Evolutionary conservation across 2,113 vertebrate genomes (phyloP), one percentile per base, ranked within the genome.

Genomic region (Myotis brandtii): DNA sequence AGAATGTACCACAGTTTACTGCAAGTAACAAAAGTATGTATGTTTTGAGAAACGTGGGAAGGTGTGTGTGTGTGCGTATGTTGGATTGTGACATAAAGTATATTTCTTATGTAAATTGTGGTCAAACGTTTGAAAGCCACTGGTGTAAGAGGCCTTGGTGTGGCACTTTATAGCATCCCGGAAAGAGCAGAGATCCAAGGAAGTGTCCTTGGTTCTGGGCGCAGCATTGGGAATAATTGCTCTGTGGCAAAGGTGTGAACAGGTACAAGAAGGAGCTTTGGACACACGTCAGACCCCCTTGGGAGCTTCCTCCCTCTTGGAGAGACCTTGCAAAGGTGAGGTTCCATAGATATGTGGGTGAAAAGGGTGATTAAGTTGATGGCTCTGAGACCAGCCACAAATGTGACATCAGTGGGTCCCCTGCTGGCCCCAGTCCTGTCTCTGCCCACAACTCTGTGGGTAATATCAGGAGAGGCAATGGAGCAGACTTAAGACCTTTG

Each of bases 191-290:
- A n/a, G 59, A n/a, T 18, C 34, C 3, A 56, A 34, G 12, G 43
- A 62, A 77, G 17, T n/a, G 23, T 48, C 30, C 34, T 92, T 62
- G 43, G n/a, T 30, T 79, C 43, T 66, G 30, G 20, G 48, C 27
- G 16, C n/a, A 20, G 3, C 21, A 0, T 13, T 37, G 46, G 2
- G 1, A 40, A 32, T 32, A 25, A 88, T 7, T n/a, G 3, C 20
- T 34, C 16, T 48, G 9, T 25, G 2, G 32, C 73, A 79, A 37
- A 20, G 17, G 13, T 12, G 0, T 2, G 7, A 75, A 46, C 0
- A 23, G 32, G 72, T 81, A 50, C 79, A 83, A 89, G 84, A 77
- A 64, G 79, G 79, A 18, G 84, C 59, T 0, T 64, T 37, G n/a
- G 50, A 72, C 13, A n/a, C 70, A 32, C 0, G 1, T 1, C 6